Percentiles rank a stretch among this genome's conserved stretches.
These are phyloP conservation scores for Toxonevra muliebris DNA, from an alignment of 2,888 invertebrate species.

Conservation along the genomic window DNA sequence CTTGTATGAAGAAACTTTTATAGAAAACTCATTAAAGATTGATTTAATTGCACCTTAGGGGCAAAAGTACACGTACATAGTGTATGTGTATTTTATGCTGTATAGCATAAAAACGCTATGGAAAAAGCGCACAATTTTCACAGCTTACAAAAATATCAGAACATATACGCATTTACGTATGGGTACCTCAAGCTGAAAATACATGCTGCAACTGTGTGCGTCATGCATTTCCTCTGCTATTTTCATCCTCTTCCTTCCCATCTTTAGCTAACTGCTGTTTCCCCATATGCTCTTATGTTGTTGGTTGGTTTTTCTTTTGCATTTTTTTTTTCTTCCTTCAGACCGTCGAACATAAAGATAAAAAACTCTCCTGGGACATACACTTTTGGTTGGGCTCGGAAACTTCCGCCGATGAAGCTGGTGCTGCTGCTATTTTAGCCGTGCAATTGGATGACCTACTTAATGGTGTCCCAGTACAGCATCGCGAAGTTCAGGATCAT, in stretches of 20 bases:
- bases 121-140: not conserved
- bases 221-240: not conserved
- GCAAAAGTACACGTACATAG: not conserved
- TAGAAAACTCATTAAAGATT: slow-evolving; percentile 45
- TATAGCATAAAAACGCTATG: not conserved
- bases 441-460: slow-evolving; percentile 87
- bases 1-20: slow-evolving; percentile 28
- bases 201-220: not conserved
- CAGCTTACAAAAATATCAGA: not conserved
- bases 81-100: no score
- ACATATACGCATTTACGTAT: not conserved
- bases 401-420: slow-evolving; percentile 80
- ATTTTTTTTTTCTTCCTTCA: slow-evolving; percentile 53
- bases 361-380: slow-evolving; percentile 79
- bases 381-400: slow-evolving; percentile 89
- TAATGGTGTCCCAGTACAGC: slow-evolving; percentile 84
- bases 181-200: not conserved
- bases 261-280: not conserved
- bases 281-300: not conserved
- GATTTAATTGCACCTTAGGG: slow-evolving; percentile 45
- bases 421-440: slow-evolving; percentile 78
- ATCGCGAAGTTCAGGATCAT: slow-evolving; percentile 85
- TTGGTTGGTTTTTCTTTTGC: slow-evolving; percentile 10
- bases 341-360: slow-evolving; percentile 74
- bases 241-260: not conserved